These are phyloP conservation scores for Alligator mississippiensis DNA, from an alignment of 2,113 vertebrate genomes.

Conservation along the genomic window DNA sequence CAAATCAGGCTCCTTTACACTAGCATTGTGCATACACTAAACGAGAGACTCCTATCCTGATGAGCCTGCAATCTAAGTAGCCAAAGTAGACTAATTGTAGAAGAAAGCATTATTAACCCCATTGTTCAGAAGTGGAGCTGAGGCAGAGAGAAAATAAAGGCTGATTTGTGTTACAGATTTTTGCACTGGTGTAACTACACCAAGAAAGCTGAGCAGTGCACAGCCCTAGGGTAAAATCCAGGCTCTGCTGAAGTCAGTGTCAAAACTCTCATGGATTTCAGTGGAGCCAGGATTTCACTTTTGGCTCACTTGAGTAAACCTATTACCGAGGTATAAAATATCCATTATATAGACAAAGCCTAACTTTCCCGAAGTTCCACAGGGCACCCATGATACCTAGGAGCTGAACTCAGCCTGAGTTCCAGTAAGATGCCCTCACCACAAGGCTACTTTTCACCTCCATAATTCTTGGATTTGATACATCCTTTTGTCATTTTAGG, in stretches of 20 bases:
- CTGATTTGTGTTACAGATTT: background rate
- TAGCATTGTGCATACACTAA: background rate
- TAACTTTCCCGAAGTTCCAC: background rate
- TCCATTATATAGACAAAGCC: background rate
- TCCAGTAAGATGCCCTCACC: background rate
- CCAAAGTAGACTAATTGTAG: background rate
- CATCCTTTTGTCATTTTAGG: background rate
- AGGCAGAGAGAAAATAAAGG: constrained; percentile 13
- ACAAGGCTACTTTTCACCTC: background rate
- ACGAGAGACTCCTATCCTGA: background rate
- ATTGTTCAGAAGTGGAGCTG: background rate
- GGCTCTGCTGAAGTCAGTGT: background rate
- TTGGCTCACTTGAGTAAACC: background rate
- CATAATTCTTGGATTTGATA: background rate
- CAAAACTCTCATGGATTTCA: background rate
- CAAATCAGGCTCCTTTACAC: background rate
- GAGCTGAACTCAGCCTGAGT: background rate
- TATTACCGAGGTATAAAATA: background rate
- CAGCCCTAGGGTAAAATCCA: background rate
- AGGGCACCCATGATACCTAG: background rate
- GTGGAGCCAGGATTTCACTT: background rate
- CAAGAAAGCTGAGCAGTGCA: background rate
- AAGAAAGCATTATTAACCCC: background rate
- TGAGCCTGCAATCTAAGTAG: background rate
- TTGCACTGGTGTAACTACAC: background rate